phyloP scores from a whole-genome alignment of 2,888 invertebrate species.

The Dexiosoma caninum region DNA sequence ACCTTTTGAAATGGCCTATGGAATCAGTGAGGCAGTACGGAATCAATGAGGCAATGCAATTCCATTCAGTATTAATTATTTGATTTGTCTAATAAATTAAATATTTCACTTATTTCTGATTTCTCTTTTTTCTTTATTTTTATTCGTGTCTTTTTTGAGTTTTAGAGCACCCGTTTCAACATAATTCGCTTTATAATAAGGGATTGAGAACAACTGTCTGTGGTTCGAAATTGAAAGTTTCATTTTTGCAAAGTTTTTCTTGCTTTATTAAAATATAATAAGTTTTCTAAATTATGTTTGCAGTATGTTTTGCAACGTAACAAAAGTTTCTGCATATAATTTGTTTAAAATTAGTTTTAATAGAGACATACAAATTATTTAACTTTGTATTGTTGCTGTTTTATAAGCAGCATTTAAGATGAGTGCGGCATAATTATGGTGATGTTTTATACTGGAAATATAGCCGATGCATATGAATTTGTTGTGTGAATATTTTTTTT shows the following conservation, averaged over 20 bases:
- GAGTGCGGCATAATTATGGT: not conserved
- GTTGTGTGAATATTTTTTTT: no score
- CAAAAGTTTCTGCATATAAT: conserved; percentile 30
- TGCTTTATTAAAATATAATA: conserved; percentile 45
- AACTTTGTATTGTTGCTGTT: not conserved
- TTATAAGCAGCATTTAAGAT: not conserved
- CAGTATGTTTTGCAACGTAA: conserved; percentile 39
- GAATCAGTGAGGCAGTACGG: no score
- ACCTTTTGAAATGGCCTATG: no score
- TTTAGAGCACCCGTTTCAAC: not conserved
- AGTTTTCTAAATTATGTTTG: conserved; percentile 39
- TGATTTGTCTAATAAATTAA: no score
- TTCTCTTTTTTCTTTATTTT: no score
- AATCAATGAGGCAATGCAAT: no score
- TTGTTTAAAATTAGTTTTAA: conserved; percentile 44
- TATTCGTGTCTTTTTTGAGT: no score
- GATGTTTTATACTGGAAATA: no score
- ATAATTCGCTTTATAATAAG: not conserved
- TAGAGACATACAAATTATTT: conserved; percentile 29
- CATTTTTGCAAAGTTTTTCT: conserved; percentile 23
- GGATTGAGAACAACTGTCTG: conserved; percentile 24
- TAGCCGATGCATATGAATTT: no score
- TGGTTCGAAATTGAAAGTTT: conserved; percentile 43
- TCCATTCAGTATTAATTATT: no score
- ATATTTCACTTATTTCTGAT: no score